Conservation (phyloP, 2,888 invertebrate genomes). For the Creontiades dilutus region DNA sequence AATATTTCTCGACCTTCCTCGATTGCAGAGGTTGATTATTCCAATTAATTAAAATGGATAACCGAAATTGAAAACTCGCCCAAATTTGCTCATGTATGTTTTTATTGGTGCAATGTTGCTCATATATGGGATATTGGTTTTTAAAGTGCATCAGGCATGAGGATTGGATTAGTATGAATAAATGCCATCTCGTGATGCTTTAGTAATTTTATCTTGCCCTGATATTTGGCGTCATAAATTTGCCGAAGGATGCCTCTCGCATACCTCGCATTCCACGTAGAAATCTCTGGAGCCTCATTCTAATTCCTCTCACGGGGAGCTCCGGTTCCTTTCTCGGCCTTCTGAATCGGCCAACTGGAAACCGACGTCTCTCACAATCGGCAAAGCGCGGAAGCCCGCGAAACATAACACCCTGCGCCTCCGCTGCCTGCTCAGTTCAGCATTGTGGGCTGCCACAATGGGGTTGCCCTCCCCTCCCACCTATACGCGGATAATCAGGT, state of each 20-base stretch:
- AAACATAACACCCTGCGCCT: background rate
- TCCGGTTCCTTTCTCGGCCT: conserved; percentile 18
- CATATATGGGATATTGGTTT: no score
- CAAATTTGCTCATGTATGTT: no score
- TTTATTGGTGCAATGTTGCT: no score
- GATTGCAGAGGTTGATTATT: no score
- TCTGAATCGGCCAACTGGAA: background rate
- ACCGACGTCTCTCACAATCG: background rate
- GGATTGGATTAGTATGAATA: no score
- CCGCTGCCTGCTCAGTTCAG: background rate
- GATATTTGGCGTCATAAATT: background rate
- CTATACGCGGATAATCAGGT: conserved; percentile 35
- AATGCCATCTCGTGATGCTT: background rate
- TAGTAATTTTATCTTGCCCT: background rate
- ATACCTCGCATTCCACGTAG: conserved; percentile 20
- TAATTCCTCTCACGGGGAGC: background rate
- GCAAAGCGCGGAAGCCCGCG: background rate
- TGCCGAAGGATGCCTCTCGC: background rate
- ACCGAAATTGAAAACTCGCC: no score
- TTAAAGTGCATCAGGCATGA: no score
- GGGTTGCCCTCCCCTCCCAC: background rate
- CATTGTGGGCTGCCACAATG: conserved; percentile 14
- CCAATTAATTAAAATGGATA: no score
- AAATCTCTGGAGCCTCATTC: background rate
- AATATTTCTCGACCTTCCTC: no score